A percentile compares a stretch with the other conserved stretches of the same genome.
These are phyloP conservation scores for Rhorus exstirpatorius DNA, from an alignment of 2,888 invertebrate species.

Conservation along the genomic window DNA sequence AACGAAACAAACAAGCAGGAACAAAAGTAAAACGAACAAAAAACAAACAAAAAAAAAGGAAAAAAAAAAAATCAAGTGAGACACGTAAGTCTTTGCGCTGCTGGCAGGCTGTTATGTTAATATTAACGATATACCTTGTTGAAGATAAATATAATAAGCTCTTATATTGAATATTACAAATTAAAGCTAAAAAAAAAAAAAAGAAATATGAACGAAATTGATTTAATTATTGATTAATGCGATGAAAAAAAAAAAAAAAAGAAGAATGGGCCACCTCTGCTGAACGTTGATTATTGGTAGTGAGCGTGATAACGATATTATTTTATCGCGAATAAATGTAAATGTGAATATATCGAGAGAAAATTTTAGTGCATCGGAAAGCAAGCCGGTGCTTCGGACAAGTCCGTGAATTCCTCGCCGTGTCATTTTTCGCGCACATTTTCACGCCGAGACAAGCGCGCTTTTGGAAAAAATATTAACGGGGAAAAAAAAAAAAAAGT, in stretches of 20 bases:
- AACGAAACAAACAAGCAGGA: conserved; percentile 36
- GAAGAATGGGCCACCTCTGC: conserved; percentile 76
- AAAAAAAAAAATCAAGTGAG: conserved; percentile 73
- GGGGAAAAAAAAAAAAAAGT: conserved; percentile 23
- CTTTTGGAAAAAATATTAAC: no score
- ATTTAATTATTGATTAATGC: conserved; percentile 78
- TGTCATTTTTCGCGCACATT: no score
- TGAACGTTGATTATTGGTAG: conserved; percentile 81
- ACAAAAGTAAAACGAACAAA: conserved; percentile 46
- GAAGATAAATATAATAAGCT: conserved; percentile 83
- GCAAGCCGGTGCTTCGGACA: no score
- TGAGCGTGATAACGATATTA: conserved; percentile 69
- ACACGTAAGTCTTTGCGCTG: conserved; percentile 81
- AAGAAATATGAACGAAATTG: conserved; percentile 70
- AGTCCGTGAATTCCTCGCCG: no score
- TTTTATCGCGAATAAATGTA: conserved; percentile 76
- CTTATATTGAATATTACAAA: conserved; percentile 81
- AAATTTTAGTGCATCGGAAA: conserved; percentile 50
- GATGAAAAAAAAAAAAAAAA: conserved; percentile 60
- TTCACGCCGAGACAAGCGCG: conserved; percentile 38
- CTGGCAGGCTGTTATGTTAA: conserved; percentile 86
- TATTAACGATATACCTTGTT: conserved; percentile 85
- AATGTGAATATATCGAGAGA: conserved; percentile 72
- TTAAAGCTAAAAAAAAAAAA: conserved; percentile 76
- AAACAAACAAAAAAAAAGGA: no score